Base-by-base conservation (phyloP, 2,113 vertebrate species). In the Asarcornis scutulata region DNA sequence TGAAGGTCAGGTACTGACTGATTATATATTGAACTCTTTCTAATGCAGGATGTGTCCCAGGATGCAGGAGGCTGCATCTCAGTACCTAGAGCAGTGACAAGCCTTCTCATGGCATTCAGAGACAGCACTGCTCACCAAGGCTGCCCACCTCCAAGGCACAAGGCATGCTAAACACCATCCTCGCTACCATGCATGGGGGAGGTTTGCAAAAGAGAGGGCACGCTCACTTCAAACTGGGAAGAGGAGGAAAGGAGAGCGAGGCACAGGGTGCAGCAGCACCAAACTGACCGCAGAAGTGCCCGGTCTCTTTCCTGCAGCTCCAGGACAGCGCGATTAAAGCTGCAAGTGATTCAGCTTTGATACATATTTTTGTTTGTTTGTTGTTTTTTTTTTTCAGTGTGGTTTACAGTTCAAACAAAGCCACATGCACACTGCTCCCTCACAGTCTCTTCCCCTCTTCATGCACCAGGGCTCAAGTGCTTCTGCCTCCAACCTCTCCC, bases 171-270 rank as follows among this genome's bases (percentile, higher is more conserved):
- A 86, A 66, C 17, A 71, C 5, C 13, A 75, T 4, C 27, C 15
- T 36, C 26, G 15, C 36, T 40, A 73, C 7, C n/a, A 88, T 40
- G 11, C 23, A 42, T 1, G 27, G 85, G 25, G 69, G 56, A 1
- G 1, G 74, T 53, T 23, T 71, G 60, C 10, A 82, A 58, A 60
- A 91, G 34, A 8, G 25, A 53, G 9, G 31, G 26, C 32, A 75
- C 13, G 3, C 40, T 46, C 55, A 44, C 9, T n/a, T 84, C 71
- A 52, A 26, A 67, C 0, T 26, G 62, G 18, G 36, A 91, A 87
- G 60, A 1, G 2, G 56, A 1, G 7, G n/a, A 42, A 85, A 20
- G 13, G 32, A 58, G 36, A 89, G 27, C 0, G 0, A 76, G 14
- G 36, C 21, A 38, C 9, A 21, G 38, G 34, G 38, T 56, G 74